These are phyloP conservation scores for Pantherophis alleghaniensis DNA, from an alignment of 2,797 vertebrate species.

Conservation along the genomic window DNA sequence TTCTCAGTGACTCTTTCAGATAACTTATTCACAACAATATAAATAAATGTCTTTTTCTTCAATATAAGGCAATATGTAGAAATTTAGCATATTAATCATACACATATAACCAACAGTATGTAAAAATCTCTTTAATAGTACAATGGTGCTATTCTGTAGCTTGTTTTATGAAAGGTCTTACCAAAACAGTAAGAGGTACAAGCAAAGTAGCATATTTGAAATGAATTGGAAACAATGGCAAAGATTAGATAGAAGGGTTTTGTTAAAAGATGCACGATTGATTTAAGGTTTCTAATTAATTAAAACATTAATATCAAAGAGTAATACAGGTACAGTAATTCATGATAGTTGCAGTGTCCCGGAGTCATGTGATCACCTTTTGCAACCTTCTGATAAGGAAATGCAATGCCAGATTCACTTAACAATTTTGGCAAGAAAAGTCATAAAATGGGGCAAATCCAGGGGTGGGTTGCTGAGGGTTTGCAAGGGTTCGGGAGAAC, in stretches of 20 bases:
- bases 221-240: constrained; percentile 51
- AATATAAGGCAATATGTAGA: constrained; percentile 76
- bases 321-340: background rate
- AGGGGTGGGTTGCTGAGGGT: too few species aligned
- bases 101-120: constrained; percentile 91
- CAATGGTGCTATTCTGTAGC: constrained; percentile 99
- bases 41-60: constrained; percentile 69
- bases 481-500: too few species aligned
- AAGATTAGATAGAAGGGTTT: constrained; percentile 41
- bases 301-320: background rate
- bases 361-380: background rate
- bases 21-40: constrained; percentile 67
- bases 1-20: constrained; percentile 65
- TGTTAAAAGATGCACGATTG: constrained; percentile 1
- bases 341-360: background rate
- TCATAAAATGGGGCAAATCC: background rate
- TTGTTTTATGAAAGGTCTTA: constrained; percentile 89
- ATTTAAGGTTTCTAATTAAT: constrained; percentile 12
- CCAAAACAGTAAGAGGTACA: constrained; percentile 82
- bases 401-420: background rate
- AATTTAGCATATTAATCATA: constrained; percentile 78
- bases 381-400: background rate
- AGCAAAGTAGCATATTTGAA: constrained; percentile 72
- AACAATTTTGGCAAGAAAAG: background rate
- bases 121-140: constrained; percentile 92